phyloP scores from a whole-genome alignment of 2,113 vertebrate genomes.

The Hypanus sabinus region DNA sequence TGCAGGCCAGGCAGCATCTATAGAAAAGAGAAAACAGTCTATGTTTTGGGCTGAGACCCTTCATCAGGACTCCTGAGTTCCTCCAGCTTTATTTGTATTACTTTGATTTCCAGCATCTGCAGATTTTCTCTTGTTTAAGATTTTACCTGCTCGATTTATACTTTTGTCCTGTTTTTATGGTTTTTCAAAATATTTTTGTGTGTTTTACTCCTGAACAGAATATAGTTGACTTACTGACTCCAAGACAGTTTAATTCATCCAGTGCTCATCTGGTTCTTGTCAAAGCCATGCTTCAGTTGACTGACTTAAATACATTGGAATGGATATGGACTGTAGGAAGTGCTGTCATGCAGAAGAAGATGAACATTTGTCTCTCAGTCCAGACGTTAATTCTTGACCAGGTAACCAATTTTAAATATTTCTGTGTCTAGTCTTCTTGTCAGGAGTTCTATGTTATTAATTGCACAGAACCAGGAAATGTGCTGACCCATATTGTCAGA shows the following conservation, averaged over 20 bases:
- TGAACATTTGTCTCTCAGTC: slow-evolving; percentile 50
- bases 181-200: slow-evolving; percentile 43
- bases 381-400: slow-evolving; percentile 57
- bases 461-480: not conserved
- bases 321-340: slow-evolving; percentile 43
- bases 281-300: slow-evolving; percentile 57
- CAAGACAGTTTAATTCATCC: slow-evolving; percentile 53
- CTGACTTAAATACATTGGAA: slow-evolving; percentile 53
- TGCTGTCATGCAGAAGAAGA: slow-evolving; percentile 43
- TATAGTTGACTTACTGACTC: slow-evolving; percentile 55
- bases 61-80: too few species aligned
- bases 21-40: too few species aligned
- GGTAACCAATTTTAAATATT: slow-evolving; percentile 44
- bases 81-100: too few species aligned
- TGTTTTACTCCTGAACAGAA: slow-evolving; percentile 52
- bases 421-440: not conserved
- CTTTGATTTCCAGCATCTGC: too few species aligned
- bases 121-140: too few species aligned
- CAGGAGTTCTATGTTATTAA: not conserved
- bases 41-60: too few species aligned
- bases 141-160: not conserved
- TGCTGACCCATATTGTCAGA: not conserved
- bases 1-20: too few species aligned
- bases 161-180: slow-evolving; percentile 2
- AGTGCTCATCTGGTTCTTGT: slow-evolving; percentile 55